Percentiles rank a stretch among this genome's conserved stretches.
Evolutionary conservation across 2,888 invertebrate genomes (phyloP).

Genomic region (Harpalus rufipes): DNA sequence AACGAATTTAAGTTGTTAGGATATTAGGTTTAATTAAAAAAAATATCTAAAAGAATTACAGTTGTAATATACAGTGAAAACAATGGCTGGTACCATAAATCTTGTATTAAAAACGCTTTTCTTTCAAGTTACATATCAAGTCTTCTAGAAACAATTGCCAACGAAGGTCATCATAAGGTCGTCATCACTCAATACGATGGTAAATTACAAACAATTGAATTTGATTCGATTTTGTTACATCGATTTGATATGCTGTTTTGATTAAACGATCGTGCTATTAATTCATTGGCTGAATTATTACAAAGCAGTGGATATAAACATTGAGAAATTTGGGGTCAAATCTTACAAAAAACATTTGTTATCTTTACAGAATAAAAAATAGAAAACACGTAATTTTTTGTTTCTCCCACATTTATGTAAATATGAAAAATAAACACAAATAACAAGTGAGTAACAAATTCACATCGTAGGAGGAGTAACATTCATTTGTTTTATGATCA

Average conservation of each 20-base stretch:
- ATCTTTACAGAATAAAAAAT: no score
- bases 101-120: no score
- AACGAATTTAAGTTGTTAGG: no score
- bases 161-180: slow-evolving; percentile 12
- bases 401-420: background rate
- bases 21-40: no score
- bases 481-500: slow-evolving; percentile 28
- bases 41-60: no score
- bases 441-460: slow-evolving; percentile 22
- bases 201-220: slow-evolving; percentile 27
- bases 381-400: background rate
- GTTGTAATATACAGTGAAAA: no score
- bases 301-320: background rate
- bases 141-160: background rate
- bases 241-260: slow-evolving; percentile 38
- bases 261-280: background rate
- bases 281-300: slow-evolving; percentile 30
- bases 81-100: no score
- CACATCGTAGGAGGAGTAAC: slow-evolving; percentile 32
- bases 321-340: background rate
- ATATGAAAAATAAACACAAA: slow-evolving; percentile 3
- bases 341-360: no score
- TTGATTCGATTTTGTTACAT: slow-evolving; percentile 40
- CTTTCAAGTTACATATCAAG: no score
- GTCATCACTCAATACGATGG: background rate